A percentile compares a stretch with the other conserved stretches of the same genome.
These are phyloP conservation scores for Drosophila mulleri DNA, from an alignment of 2,888 invertebrate species.

Conservation along the genomic window DNA sequence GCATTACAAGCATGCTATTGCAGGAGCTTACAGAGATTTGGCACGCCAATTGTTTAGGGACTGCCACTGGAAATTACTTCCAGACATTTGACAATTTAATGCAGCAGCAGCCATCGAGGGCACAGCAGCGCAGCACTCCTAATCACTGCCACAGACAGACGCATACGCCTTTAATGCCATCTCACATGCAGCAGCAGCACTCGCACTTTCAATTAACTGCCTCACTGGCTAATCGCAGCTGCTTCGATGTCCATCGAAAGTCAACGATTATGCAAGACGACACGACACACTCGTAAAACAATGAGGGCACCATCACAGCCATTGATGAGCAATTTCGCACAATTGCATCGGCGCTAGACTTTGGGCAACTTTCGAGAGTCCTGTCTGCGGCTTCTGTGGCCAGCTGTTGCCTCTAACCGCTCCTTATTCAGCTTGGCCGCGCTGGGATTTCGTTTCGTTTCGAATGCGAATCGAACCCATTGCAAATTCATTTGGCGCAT, in stretches of 20 bases:
- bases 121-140: not conserved
- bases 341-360: slow-evolving; percentile 26
- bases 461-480: slow-evolving; percentile 15
- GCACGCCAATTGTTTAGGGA: slow-evolving; percentile 60
- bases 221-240: slow-evolving; percentile 8
- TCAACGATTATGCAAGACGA: slow-evolving; percentile 2
- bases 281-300: slow-evolving; percentile 15
- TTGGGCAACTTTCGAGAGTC: slow-evolving; percentile 38
- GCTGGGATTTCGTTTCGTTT: slow-evolving; percentile 24
- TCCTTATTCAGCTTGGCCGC: slow-evolving; percentile 28
- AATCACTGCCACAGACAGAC: slow-evolving; percentile 10
- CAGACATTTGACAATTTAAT: slow-evolving; percentile 48
- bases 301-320: slow-evolving; percentile 36
- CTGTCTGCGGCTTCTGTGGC: slow-evolving; percentile 55
- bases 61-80: slow-evolving; percentile 38
- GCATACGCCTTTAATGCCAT: not conserved
- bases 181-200: slow-evolving; percentile 6
- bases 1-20: slow-evolving; percentile 46
- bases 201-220: slow-evolving; percentile 42
- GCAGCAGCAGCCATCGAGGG: slow-evolving; percentile 8
- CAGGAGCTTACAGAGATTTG: slow-evolving; percentile 48
- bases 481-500: slow-evolving; percentile 51
- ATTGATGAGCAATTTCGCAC: slow-evolving; percentile 44
- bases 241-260: slow-evolving; percentile 21
- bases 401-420: slow-evolving; percentile 19